Base-by-base conservation (phyloP, 2,113 vertebrate genomes). In the Muscicapa adusta region DNA sequence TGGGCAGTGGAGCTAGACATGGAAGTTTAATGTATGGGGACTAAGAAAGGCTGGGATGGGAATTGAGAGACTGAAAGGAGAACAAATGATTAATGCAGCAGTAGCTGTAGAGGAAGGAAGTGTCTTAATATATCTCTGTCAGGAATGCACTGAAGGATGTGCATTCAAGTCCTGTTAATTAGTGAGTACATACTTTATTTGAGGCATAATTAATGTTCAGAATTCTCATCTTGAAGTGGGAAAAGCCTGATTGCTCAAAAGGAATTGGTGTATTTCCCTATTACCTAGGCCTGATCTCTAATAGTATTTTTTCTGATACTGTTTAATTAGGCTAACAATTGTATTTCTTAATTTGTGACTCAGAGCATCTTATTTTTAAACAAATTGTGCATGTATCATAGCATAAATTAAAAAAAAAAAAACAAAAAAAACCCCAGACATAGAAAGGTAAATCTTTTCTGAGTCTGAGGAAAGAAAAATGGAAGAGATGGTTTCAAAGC, bases 401-500 rank as follows among this genome's bases (percentile, higher is more conserved):
- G n/a, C 9, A 23, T 45, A 13, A 76, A 12, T 57, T 38, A 10
- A 40, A 40, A 40, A 40, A 40, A 73, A 42, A 25, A 26, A 51
- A 26, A 3, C 1, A 38, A 38, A 38, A 38, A n/a, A n/a, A n/a
- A n/a, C n/a, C 10, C 10, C 3, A 9, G 29, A 12, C 6, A 3
- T n/a, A 23, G 33, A n/a, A 72, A 68, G 29, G 9, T 81, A 23
- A 36, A 20, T 51, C 0, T 65, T 28, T 48, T 43, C 25, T 71
- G 34, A 70, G 33, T 34, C 8, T 38, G 26, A 77, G 47, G 34
- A 79, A 47, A 10, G 25, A 74, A 77, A 65, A 74, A 38, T 47
- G 10, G 19, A 57, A 57, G 71, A 77, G 51, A 12, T 45, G 2
- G 14, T 84, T 83, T 74, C 71, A 31, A 80, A 84, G 57, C 26